Evolutionary conservation across 2,888 invertebrate genomes (phyloP).

Genomic region (Nematopogon swammerdamellus): DNA sequence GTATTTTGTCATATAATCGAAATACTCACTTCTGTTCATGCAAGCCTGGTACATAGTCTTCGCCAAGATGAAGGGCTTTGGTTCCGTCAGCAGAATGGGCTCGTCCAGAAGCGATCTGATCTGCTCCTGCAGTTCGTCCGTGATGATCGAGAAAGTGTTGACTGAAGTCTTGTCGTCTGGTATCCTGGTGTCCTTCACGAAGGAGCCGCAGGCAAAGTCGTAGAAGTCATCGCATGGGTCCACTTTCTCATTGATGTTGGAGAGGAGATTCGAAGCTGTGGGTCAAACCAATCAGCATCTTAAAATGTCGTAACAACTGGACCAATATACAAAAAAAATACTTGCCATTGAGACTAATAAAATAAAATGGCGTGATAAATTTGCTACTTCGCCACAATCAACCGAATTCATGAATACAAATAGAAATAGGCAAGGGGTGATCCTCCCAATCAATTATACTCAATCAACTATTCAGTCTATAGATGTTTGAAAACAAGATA

Average conservation of each 20-base stretch:
- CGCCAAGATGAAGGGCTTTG: slow-evolving; percentile 70
- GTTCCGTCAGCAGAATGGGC: slow-evolving; percentile 55
- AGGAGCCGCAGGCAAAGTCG: slow-evolving; percentile 74
- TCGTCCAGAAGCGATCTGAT: slow-evolving; percentile 67
- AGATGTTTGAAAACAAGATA: too few relatives aligned
- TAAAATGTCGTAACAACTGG: not conserved
- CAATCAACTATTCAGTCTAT: too few relatives aligned
- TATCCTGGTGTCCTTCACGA: slow-evolving; percentile 67
- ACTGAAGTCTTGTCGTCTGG: slow-evolving; percentile 81
- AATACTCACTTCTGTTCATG: slow-evolving; percentile 82
- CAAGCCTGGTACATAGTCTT: slow-evolving; percentile 84
- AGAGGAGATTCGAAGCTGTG: slow-evolving; percentile 65
- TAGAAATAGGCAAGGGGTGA: too few relatives aligned
- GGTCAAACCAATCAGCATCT: not conserved
- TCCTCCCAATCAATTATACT: too few relatives aligned
- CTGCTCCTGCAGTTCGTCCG: slow-evolving; percentile 72
- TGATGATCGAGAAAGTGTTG: slow-evolving; percentile 72
- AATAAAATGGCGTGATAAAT: too few relatives aligned
- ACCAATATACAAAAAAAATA: too few relatives aligned
- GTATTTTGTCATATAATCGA: too few relatives aligned
- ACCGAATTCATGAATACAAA: too few relatives aligned
- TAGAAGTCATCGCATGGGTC: slow-evolving; percentile 85
- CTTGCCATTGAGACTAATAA: too few relatives aligned
- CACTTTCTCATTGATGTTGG: slow-evolving; percentile 66
- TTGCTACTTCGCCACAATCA: too few relatives aligned